Conservation (phyloP, 2,888 invertebrate species). For the Diogma glabrata region DNA sequence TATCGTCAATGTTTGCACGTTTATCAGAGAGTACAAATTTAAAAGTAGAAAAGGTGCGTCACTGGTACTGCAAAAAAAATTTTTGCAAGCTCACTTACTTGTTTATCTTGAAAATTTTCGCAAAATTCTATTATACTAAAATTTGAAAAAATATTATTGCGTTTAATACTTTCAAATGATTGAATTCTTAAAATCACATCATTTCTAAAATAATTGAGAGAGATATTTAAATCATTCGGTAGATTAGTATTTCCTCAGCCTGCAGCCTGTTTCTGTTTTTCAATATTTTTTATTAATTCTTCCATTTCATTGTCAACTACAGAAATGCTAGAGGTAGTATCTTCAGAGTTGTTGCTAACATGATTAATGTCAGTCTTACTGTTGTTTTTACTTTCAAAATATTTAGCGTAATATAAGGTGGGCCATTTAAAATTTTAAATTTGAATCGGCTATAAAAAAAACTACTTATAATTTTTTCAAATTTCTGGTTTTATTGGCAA, state of each 20-base stretch:
- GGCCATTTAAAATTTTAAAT: not conserved
- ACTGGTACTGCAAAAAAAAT: not conserved
- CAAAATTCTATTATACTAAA: constrained; percentile 1
- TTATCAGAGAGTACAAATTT: not conserved
- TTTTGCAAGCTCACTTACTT: not conserved
- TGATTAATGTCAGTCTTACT: constrained; percentile 3
- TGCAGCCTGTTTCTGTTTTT: not conserved
- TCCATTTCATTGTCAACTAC: not conserved
- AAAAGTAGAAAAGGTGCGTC: not conserved
- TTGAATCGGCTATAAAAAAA: no score
- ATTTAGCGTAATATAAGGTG: not conserved
- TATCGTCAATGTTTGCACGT: not conserved
- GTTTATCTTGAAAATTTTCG: not conserved
- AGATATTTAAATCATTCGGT: not conserved
- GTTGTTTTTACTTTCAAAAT: not conserved
- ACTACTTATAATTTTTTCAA: no score
- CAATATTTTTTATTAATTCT: not conserved
- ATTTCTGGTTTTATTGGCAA: no score
- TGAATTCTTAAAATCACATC: no score
- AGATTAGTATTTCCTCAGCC: not conserved
- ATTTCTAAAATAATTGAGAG: no score
- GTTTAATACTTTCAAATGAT: not conserved
- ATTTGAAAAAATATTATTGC: not conserved
- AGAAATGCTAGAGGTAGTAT: not conserved
- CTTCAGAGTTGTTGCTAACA: not conserved